Conservation (phyloP, 2,888 invertebrate genomes). For the Chouioia cunea region DNA sequence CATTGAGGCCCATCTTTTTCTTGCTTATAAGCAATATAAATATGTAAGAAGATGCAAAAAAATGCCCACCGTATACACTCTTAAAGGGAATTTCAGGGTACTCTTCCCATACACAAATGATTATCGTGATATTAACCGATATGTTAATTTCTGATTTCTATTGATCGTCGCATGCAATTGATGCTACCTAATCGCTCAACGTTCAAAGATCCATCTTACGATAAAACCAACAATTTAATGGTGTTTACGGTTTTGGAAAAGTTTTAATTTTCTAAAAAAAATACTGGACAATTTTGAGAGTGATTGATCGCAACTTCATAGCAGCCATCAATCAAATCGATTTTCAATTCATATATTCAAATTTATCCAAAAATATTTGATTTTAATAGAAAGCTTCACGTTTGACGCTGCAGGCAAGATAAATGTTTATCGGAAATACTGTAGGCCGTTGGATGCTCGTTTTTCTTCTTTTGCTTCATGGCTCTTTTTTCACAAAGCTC, state of each 20-base stretch:
- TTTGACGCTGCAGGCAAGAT: constrained; percentile 11
- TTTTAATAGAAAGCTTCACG: no score
- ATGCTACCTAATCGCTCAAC: not conserved
- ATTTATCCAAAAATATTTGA: no score
- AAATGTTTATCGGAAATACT: constrained; percentile 29
- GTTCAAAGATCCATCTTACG: not conserved
- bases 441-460: not conserved
- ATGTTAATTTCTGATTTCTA: constrained; percentile 20
- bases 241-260: no score
- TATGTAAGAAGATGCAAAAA: not conserved
- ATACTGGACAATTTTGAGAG: no score
- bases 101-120: not conserved
- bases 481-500: constrained; percentile 44
- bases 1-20: constrained; percentile 1
- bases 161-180: constrained; percentile 1
- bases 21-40: not conserved
- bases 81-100: no score
- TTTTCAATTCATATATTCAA: no score
- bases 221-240: no score
- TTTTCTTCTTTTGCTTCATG: constrained; percentile 29
- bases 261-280: no score
- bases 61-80: no score
- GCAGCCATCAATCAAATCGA: no score
- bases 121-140: constrained; percentile 20
- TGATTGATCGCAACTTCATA: no score